These are phyloP conservation scores for Noctuana brunneofusca DNA, from an alignment of 2,888 invertebrate species.

Conservation along the genomic window DNA sequence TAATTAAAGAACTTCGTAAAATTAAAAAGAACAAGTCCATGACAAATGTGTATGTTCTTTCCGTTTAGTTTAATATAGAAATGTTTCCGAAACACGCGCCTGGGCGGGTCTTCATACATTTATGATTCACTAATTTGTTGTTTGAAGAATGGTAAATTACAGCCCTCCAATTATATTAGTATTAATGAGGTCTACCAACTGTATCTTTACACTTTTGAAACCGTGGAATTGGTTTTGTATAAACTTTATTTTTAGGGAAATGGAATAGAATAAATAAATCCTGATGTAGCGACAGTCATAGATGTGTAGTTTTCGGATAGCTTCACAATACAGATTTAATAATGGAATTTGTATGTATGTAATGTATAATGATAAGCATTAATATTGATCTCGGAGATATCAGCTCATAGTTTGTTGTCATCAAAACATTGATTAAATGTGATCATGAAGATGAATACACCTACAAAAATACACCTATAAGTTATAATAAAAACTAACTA, in stretches of 20 bases:
- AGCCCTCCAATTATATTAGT: slow-evolving; percentile 78
- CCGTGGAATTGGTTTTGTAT: background rate
- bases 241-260: background rate
- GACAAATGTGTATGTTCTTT: slow-evolving; percentile 47
- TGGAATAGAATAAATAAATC: too few relatives aligned
- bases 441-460: too few relatives aligned
- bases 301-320: too few relatives aligned
- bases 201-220: slow-evolving; percentile 46
- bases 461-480: too few relatives aligned
- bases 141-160: slow-evolving; percentile 75
- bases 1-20: slow-evolving; percentile 64
- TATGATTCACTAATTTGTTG: slow-evolving; percentile 80
- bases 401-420: too few relatives aligned
- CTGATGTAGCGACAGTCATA: too few relatives aligned
- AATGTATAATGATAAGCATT: too few relatives aligned
- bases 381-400: too few relatives aligned
- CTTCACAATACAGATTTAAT: too few relatives aligned
- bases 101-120: slow-evolving; percentile 77
- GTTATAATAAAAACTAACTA: background rate
- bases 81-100: slow-evolving; percentile 62
- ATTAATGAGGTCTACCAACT: slow-evolving; percentile 71
- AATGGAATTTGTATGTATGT: too few relatives aligned
- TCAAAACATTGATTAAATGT: too few relatives aligned
- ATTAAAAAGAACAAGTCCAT: slow-evolving; percentile 52
- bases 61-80: slow-evolving; percentile 66